These are phyloP conservation scores for Micropoecilia bifurca DNA, from an alignment of 2,797 vertebrate species.

Conservation along the genomic window DNA sequence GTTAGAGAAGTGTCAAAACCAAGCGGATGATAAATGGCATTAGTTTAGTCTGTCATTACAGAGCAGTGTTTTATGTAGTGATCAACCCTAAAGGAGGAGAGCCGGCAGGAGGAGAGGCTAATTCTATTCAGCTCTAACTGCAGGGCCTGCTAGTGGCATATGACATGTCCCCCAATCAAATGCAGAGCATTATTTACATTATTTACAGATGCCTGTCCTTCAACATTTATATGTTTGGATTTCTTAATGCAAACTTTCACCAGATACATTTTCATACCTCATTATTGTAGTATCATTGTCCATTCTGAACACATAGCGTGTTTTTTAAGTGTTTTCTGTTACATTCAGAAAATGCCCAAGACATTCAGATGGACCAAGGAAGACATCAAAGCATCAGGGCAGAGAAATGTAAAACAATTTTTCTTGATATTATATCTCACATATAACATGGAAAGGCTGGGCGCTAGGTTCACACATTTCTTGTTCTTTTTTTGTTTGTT, in stretches of 20 bases:
- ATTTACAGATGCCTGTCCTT: background rate
- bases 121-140: background rate
- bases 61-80: conserved; percentile 66
- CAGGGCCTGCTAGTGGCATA: background rate
- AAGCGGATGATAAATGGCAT: conserved; percentile 89
- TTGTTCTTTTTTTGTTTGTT: background rate
- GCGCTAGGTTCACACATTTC: background rate
- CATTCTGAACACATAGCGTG: background rate
- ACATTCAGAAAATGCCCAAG: background rate
- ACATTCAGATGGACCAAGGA: background rate
- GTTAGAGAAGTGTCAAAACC: conserved; percentile 70
- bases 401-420: background rate
- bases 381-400: background rate
- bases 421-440: background rate
- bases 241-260: background rate
- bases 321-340: background rate
- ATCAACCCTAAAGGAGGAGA: conserved; percentile 58
- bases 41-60: conserved; percentile 93
- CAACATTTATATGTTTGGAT: background rate
- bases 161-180: background rate
- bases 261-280: background rate
- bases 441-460: background rate
- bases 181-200: background rate
- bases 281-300: background rate
- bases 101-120: background rate